Base-by-base conservation (phyloP, 1,140 invertebrate species). In the Mesaphorura yosii region DNA sequence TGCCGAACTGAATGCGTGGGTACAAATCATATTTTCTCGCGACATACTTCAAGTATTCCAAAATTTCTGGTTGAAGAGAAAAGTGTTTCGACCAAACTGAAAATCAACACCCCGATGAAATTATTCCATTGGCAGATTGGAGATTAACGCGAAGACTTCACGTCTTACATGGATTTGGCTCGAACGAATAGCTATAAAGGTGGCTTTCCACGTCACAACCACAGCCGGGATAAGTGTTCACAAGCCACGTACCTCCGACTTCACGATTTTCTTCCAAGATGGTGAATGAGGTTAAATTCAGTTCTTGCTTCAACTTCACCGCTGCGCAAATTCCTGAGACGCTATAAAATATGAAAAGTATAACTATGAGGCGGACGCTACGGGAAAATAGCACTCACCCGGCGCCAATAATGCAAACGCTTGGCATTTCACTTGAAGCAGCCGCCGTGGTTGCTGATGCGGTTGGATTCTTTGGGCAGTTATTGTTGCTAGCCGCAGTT, bases 141-240 rank as follows among this genome's bases (percentile, higher is more conserved):
- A n/a, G n/a, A n/a, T n/a, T n/a, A n/a, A n/a, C n/a, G n/a, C n/a
- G n/a, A n/a, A n/a, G n/a, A n/a, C n/a, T 3, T 48, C 3, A 23
- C 15, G 3, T 19, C 4, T 41, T 41, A 54, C 53, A 17, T 39
- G 46, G 53, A 4, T 54, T 54, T 1, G 14, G 23, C 15, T 54
- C 53, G 19, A 49, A 48, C 2, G 45, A 48, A 10, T 27, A 54
- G n/a, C 34, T 31, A 19, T 42, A 48, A 3, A 40, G 6, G 31
- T 48, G 53, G 31, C n/a, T 22, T 1, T 15, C 22, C 19, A 53
- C 22, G 25, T 46, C 42, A 37, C 29, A 46, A 7, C n/a, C 28
- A 25, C 42, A 37, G 6, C 57, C 57, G 6, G 57, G 57, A 34
- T 54, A 59, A 26, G 41, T 44, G 25, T 51, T 59, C 5, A 39